Evolutionary conservation across 2,113 vertebrate genomes (phyloP).

Genomic region (Orientallactaga bullata): DNA sequence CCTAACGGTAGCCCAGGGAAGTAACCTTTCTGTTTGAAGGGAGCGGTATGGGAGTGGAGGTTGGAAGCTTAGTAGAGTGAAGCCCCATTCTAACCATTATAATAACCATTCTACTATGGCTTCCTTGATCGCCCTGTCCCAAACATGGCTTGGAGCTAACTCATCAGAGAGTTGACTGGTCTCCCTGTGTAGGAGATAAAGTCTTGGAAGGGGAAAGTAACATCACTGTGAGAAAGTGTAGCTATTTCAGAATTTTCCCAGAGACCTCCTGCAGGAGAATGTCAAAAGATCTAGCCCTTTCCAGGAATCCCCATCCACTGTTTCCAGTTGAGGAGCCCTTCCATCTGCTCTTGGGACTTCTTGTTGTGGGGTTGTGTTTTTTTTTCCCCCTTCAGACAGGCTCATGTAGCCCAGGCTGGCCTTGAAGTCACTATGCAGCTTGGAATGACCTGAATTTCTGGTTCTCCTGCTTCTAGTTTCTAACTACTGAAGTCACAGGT

Average conservation of each 20-base stretch:
- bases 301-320: slow-evolving; percentile 5
- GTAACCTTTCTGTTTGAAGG: slow-evolving; percentile 68
- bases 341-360: background rate
- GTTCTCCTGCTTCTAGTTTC: background rate
- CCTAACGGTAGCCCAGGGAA: slow-evolving; percentile 62
- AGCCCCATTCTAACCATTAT: slow-evolving; percentile 29
- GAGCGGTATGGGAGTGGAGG: slow-evolving; percentile 60
- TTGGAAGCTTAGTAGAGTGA: slow-evolving; percentile 49
- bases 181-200: background rate
- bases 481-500: background rate
- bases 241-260: slow-evolving; percentile 20
- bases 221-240: background rate
- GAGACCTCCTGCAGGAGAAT: background rate
- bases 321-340: background rate
- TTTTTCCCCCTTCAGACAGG: background rate
- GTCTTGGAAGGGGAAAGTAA: background rate
- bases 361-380: background rate
- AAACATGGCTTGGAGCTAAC: background rate
- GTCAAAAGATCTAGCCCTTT: background rate
- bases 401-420: background rate
- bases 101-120: background rate
- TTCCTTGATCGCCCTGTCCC: background rate
- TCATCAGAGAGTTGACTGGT: background rate
- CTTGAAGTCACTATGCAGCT: background rate
- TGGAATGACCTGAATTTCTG: background rate